phyloP scores from a whole-genome alignment of 2,888 invertebrate genomes.

The Silvanus unidentatus region DNA sequence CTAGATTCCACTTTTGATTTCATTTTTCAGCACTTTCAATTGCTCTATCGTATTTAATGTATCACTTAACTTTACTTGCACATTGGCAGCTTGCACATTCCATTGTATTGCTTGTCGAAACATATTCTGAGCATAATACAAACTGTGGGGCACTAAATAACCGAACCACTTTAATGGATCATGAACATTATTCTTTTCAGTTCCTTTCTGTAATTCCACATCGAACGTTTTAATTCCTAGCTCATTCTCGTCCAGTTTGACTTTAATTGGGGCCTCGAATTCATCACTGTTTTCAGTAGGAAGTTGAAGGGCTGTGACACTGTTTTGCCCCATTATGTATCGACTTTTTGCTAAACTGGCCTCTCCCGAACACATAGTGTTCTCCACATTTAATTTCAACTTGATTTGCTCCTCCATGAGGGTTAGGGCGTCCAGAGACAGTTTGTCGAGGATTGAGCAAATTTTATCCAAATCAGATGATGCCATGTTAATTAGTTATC shows the following conservation, averaged over 20 bases:
- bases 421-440: slow-evolving; percentile 62
- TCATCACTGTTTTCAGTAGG: slow-evolving; percentile 58
- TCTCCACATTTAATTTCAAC: slow-evolving; percentile 64
- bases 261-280: slow-evolving; percentile 46
- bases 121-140: slow-evolving; percentile 67
- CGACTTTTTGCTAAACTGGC: slow-evolving; percentile 70
- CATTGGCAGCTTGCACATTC: slow-evolving; percentile 62
- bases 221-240: slow-evolving; percentile 34
- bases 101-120: slow-evolving; percentile 66
- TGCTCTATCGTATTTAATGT: slow-evolving; percentile 38
- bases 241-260: slow-evolving; percentile 37
- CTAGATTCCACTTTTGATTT: background rate
- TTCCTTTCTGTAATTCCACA: slow-evolving; percentile 33
- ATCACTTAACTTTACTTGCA: slow-evolving; percentile 56
- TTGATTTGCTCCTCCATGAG: slow-evolving; percentile 69
- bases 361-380: slow-evolving; percentile 61
- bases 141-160: slow-evolving; percentile 71
- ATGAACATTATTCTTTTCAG: slow-evolving; percentile 36
- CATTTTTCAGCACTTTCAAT: slow-evolving; percentile 22
- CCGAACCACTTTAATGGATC: slow-evolving; percentile 87
- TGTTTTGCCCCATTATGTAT: slow-evolving; percentile 72
- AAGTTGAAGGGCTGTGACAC: slow-evolving; percentile 63
- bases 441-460: slow-evolving; percentile 59
- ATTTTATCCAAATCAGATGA: slow-evolving; percentile 46
- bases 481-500: no score